Conservation (phyloP, 2,888 invertebrate genomes). For the Noctua comes region DNA sequence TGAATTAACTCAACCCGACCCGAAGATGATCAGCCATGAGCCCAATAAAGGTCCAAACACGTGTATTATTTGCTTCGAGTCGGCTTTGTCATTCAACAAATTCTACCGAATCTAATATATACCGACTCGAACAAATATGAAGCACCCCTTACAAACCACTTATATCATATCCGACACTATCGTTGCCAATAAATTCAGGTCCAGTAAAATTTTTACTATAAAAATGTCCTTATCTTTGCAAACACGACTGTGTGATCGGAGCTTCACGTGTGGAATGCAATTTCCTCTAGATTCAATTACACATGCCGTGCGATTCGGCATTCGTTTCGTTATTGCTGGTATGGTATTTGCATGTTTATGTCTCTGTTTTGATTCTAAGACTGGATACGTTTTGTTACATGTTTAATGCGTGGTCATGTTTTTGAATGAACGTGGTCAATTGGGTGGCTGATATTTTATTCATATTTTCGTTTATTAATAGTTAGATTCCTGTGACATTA, state of each 20-base stretch:
- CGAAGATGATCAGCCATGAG: neutral
- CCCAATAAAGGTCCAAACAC: neutral
- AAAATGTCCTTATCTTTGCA: slow-evolving; percentile 62
- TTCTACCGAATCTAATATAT: neutral
- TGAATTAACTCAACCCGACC: neutral
- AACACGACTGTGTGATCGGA: slow-evolving; percentile 69
- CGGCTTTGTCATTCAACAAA: neutral
- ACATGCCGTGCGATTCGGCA: slow-evolving; percentile 74
- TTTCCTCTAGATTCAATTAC: slow-evolving; percentile 82
- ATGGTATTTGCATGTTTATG: slow-evolving; percentile 77
- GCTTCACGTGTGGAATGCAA: slow-evolving; percentile 81
- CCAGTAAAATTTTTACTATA: slow-evolving; percentile 53
- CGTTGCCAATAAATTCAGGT: slow-evolving; percentile 49
- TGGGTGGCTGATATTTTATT: neutral
- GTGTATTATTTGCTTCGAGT: neutral
- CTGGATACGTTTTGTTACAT: slow-evolving; percentile 49
- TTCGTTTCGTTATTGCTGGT: slow-evolving; percentile 70
- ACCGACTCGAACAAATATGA: neutral
- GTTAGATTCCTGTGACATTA: too few relatives aligned
- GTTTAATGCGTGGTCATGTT: slow-evolving; percentile 28
- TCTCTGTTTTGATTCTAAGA: slow-evolving; percentile 67
- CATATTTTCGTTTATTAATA: neutral
- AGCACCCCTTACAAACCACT: slow-evolving; percentile 23
- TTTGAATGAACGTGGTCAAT: neutral
- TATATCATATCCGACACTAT: slow-evolving; percentile 40